A percentile compares a stretch with the other conserved stretches of the same genome.
These are phyloP conservation scores for Panulirus ornatus DNA, from an alignment of 1,140 invertebrate genomes.

Conservation along the genomic window DNA sequence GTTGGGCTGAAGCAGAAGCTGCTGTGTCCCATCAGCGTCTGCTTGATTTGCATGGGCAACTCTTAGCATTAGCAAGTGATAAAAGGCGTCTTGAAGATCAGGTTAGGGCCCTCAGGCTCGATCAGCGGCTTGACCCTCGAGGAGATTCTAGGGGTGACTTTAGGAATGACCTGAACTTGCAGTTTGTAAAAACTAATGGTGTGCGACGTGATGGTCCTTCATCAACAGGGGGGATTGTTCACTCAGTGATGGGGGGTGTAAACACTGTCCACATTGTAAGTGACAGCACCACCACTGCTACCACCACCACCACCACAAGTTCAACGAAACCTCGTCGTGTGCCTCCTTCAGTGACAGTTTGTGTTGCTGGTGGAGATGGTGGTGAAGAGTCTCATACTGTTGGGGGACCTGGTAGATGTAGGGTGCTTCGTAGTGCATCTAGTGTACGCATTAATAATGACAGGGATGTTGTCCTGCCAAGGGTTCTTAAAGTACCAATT, in stretches of 20 bases:
- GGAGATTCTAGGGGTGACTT: slow-evolving; percentile 22
- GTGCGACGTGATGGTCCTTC: slow-evolving; percentile 49
- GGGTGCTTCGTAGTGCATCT: slow-evolving; percentile 44
- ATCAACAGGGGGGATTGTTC: slow-evolving; percentile 57
- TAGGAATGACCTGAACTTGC: slow-evolving; percentile 41
- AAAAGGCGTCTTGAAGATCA: slow-evolving; percentile 71
- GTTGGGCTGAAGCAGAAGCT: slow-evolving; percentile 70
- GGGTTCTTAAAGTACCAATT: slow-evolving; percentile 74
- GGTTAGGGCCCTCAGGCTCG: slow-evolving; percentile 54
- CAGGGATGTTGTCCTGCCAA: slow-evolving; percentile 60
- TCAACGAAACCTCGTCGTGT: slow-evolving; percentile 43
- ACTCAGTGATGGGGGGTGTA: slow-evolving; percentile 60
- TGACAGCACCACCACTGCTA: slow-evolving; percentile 33
- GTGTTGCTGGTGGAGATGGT: slow-evolving; percentile 38
- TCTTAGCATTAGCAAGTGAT: slow-evolving; percentile 67
- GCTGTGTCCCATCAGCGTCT: slow-evolving; percentile 72
- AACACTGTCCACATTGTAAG: slow-evolving; percentile 61
- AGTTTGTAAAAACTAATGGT: slow-evolving; percentile 60
- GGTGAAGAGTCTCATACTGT: slow-evolving; percentile 1
- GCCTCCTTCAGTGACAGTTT: slow-evolving; percentile 59
- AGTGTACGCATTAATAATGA: slow-evolving; percentile 63
- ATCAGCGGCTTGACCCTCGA: slow-evolving; percentile 37
- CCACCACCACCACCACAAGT: slow-evolving; percentile 34
- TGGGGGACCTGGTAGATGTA: neutral
- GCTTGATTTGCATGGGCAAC: slow-evolving; percentile 70